Percentiles rank a stretch among this genome's conserved stretches.
phyloP scores from a whole-genome alignment of 2,888 invertebrate genomes.

The Corbicula japonica region DNA sequence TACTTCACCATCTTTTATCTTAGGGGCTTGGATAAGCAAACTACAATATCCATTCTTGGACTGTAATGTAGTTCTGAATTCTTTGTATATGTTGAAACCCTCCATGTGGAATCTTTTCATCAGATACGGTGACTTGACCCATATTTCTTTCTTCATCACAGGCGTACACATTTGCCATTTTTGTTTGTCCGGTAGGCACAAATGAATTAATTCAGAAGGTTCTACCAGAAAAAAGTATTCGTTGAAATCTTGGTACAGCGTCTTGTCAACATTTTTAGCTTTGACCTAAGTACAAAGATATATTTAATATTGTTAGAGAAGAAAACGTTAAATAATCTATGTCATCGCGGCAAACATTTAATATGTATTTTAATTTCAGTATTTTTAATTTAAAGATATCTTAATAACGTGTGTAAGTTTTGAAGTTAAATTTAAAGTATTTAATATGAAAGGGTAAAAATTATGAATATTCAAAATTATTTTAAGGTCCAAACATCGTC shows the following conservation, averaged over 20 bases:
- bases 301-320: no score
- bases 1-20: conserved; percentile 9
- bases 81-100: conserved; percentile 52
- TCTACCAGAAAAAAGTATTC: conserved; percentile 70
- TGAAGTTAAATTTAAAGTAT: no score
- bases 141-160: conserved; percentile 50
- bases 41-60: conserved; percentile 57
- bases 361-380: no score
- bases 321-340: no score
- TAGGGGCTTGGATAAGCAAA: conserved; percentile 43
- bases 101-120: conserved; percentile 64
- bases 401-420: no score
- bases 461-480: no score
- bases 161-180: conserved; percentile 64
- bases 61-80: conserved; percentile 52
- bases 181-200: conserved; percentile 64
- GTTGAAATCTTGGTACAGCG: conserved; percentile 56
- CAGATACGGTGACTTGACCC: conserved; percentile 56
- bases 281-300: no score
- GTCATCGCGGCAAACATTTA: no score
- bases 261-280: conserved; percentile 15
- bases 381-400: no score
- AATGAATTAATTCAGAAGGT: conserved; percentile 62
- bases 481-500: no score
- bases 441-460: no score